Evolutionary conservation across 2,888 invertebrate genomes (phyloP).

Genomic region (Athalia cordata): DNA sequence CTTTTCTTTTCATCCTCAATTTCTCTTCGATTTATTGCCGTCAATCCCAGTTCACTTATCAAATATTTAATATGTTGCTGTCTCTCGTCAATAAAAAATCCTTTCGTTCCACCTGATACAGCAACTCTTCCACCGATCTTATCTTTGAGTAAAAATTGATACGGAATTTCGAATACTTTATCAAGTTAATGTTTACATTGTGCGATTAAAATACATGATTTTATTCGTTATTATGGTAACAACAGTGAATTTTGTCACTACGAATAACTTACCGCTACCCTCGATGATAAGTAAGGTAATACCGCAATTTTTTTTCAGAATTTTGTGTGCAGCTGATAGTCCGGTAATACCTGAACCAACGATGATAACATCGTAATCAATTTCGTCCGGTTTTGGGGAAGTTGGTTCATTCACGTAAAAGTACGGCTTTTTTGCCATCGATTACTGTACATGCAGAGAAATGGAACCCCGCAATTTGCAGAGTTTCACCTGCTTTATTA

Average conservation of each 20-base stretch:
- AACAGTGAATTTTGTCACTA: not conserved
- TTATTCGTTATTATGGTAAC: not conserved
- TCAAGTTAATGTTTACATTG: not conserved
- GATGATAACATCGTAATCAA: constrained; percentile 62
- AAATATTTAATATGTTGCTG: constrained; percentile 31
- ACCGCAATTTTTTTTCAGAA: constrained; percentile 56
- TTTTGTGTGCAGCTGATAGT: constrained; percentile 60
- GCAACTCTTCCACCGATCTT: constrained; percentile 41
- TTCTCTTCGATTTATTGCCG: constrained; percentile 15
- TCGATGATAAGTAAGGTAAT: constrained; percentile 61
- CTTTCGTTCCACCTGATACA: constrained; percentile 40
- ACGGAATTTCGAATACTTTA: constrained; percentile 4
- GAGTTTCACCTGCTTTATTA: not conserved
- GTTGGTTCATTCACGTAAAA: constrained; percentile 9
- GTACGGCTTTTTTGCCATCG: not conserved
- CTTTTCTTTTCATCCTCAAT: constrained; percentile 8
- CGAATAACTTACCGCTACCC: constrained; percentile 55
- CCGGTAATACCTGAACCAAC: constrained; percentile 64
- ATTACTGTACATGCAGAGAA: not conserved
- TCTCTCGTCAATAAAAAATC: constrained; percentile 39
- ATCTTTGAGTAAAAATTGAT: constrained; percentile 17
- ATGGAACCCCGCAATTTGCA: not conserved
- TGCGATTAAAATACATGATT: no score
- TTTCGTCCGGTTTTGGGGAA: constrained; percentile 45
- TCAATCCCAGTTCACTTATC: constrained; percentile 29